These are phyloP conservation scores for Crocallis elinguaria DNA, from an alignment of 2,888 invertebrate species.

Conservation along the genomic window DNA sequence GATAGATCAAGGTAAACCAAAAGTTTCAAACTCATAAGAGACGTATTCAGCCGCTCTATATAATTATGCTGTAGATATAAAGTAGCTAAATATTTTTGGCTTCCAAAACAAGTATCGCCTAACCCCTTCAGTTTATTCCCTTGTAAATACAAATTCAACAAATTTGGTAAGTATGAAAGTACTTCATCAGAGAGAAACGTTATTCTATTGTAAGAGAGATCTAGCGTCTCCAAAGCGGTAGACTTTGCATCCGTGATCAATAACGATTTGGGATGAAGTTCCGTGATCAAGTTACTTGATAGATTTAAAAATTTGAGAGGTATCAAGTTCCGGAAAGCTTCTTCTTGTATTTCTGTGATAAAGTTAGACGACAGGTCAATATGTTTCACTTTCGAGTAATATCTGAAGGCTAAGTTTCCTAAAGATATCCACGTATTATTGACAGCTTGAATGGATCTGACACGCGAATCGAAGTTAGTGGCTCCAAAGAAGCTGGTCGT, in stretches of 20 bases:
- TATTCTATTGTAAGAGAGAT: slow-evolving; percentile 62
- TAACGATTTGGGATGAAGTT: slow-evolving; percentile 50
- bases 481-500: slow-evolving; percentile 61
- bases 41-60: slow-evolving; percentile 56
- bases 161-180: slow-evolving; percentile 46
- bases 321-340: slow-evolving; percentile 54
- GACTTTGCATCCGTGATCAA: slow-evolving; percentile 41
- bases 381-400: slow-evolving; percentile 50
- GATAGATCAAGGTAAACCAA: slow-evolving; percentile 60
- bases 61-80: slow-evolving; percentile 58
- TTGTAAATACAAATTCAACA: slow-evolving; percentile 57
- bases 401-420: slow-evolving; percentile 53
- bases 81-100: slow-evolving; percentile 46
- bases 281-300: slow-evolving; percentile 58
- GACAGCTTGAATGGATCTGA: slow-evolving; percentile 53
- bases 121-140: slow-evolving; percentile 55
- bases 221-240: slow-evolving; percentile 48
- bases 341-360: slow-evolving; percentile 52
- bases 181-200: slow-evolving; percentile 45
- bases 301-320: slow-evolving; percentile 55
- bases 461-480: slow-evolving; percentile 71
- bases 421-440: slow-evolving; percentile 57
- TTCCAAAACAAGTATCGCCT: slow-evolving; percentile 54
- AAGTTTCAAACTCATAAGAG: slow-evolving; percentile 56
- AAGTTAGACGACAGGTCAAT: slow-evolving; percentile 59